Evolutionary conservation across 2,113 vertebrate species (phyloP), one percentile per base, ranked within the genome.

Genomic region (Oncorhynchus mykiss): DNA sequence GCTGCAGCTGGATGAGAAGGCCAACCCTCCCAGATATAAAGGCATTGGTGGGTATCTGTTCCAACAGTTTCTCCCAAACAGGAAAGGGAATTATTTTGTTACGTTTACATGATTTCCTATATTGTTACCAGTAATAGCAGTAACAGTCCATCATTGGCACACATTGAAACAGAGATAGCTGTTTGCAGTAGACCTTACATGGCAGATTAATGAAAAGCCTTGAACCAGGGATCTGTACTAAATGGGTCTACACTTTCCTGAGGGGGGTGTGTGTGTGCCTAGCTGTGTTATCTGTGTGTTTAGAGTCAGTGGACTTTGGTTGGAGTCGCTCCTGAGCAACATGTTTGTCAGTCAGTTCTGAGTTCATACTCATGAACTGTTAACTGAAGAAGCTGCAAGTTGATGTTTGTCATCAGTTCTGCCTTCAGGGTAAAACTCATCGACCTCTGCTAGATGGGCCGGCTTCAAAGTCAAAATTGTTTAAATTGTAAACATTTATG

Each of bases 1-100:
- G 88, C 92, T 98, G 70, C 97, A 99, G 90, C 90, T 99, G 13
- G 97, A 98, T 0, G 97, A 99, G 88, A 98, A 95, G 79, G 94
- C 96, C 0, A 94, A 97, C 82, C 96, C 96, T 0, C 97, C 96
- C 4, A 95, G 96, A 71, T 98, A 96, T 89, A 95, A 88, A 83
- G 97, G 97, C 88, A 95, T 97, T 0, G 88, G 96, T 97, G 86
- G 84, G 94, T 86, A 51, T 75, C 29, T 51, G 5, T 9, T 39
- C 64, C 24, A 48, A 5, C 34, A 48, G 48, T 70, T 13, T 14
- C 51, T 54, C 48, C 34, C 14, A 70, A 62, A 54, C 51, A 54
- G 51, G 51, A 45, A 45, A 45, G 51, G 16, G 51, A 18, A 54
- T 45, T 45, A 45, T 45, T 45, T 45, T 2, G 39, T 18, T 54